Evolutionary conservation across 2,888 invertebrate species (phyloP), one percentile per base, ranked within the genome.

Genomic region (Eustalomyia histrio): DNA sequence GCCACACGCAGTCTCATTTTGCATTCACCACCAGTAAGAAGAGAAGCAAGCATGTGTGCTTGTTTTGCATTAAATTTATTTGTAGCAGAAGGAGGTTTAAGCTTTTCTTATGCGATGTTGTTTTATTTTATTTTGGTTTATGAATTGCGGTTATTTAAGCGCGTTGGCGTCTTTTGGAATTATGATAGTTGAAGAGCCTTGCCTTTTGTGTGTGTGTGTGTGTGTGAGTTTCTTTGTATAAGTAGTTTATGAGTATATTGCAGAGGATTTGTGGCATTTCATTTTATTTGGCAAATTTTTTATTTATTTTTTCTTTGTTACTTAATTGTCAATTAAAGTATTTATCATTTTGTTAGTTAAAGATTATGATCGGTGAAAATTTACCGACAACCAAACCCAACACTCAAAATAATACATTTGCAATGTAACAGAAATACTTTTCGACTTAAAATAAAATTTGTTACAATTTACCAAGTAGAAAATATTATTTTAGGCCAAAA

Each of bases 311-410:
- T 53, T 18, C 52, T 58, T 76, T 39, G 50, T 47, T 76, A 67
- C n/a, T 35, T 76, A 80, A 80, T 80, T 76, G 63, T 63, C 75
- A 58, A 80, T 64, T 63, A 68, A 80, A 60, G 47, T 60, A 17
- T 64, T 75, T 61, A 68, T 67, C 67, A 80, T 7, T 3, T 61
- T 65, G 24, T 18, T 67, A 12, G 57, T 76, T 50, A 58, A 14
- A 29, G 39, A 52, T 76, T 53, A 64, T 29, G 64, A 76, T 58
- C 71, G 58, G 64, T 65, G 52, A 76, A 76, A 76, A 64, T 60
- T 35, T 53, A 16, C 9, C 29, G 64, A 14, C 39, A 60, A 52
- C 6, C n/a, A 14, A n/a, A 47, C 16, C 16, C 14, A 47, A 6
- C 43, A 29, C 29, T 29, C 6, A 29, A 29, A 29, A 29, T 29